A percentile compares a stretch with the other conserved stretches of the same genome.
phyloP scores from a whole-genome alignment of 2,888 invertebrate genomes.

The Hypsopygia costalis region DNA sequence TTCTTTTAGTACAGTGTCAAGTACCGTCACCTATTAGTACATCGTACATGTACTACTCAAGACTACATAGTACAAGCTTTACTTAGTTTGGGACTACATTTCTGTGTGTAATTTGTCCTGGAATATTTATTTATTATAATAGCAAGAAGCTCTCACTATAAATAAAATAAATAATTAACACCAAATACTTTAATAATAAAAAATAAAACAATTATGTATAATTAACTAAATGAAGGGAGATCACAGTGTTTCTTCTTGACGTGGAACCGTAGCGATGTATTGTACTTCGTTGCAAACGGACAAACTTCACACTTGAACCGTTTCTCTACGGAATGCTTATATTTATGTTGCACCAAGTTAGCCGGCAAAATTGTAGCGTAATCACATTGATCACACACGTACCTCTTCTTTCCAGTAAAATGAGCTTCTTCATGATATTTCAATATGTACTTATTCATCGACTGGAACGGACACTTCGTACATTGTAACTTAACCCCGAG shows the following conservation, averaged over 20 bases:
- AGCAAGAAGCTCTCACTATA: too few species aligned
- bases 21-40: too few species aligned
- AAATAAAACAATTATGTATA: constrained; percentile 26
- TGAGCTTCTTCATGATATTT: constrained; percentile 70
- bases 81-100: too few species aligned
- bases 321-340: constrained; percentile 68
- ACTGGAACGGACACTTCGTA: constrained; percentile 60
- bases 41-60: too few species aligned
- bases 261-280: constrained; percentile 68
- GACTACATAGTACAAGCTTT: too few species aligned
- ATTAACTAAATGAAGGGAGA: constrained; percentile 59
- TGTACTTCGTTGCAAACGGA: constrained; percentile 69
- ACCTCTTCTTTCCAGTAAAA: constrained; percentile 58
- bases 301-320: constrained; percentile 72
- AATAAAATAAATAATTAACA: constrained; percentile 34
- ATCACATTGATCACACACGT: constrained; percentile 63
- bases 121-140: too few species aligned
- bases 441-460: constrained; percentile 69
- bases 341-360: constrained; percentile 67
- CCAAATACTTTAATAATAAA: constrained; percentile 41
- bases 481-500: constrained; percentile 63
- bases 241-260: constrained; percentile 75
- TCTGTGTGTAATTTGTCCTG: too few species aligned
- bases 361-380: constrained; percentile 68
- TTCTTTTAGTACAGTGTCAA: too few species aligned